phyloP scores from a whole-genome alignment of 2,113 vertebrate genomes.

The Cinclus mexicanus region DNA sequence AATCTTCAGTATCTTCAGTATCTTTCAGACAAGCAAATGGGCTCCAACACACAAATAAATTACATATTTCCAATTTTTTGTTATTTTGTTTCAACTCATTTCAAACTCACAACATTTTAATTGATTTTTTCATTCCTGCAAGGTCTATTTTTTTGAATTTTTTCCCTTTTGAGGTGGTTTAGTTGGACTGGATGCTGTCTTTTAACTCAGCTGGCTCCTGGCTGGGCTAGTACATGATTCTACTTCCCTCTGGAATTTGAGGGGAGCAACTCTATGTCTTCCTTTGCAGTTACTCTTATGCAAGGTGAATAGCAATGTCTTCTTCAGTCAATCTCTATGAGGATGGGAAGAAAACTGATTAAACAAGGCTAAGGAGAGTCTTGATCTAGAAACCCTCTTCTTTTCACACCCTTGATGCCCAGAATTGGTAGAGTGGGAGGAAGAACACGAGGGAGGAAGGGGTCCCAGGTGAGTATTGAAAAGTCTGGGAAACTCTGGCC shows the following conservation, averaged over 20 bases:
- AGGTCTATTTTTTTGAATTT: background rate
- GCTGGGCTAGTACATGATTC: background rate
- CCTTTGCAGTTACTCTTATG: background rate
- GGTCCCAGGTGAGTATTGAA: background rate
- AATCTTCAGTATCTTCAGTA: background rate
- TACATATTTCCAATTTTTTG: background rate
- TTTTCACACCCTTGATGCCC: rapidly evolving
- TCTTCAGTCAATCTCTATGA: background rate
- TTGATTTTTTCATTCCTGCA: background rate
- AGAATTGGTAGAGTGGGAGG: background rate
- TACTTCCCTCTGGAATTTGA: background rate
- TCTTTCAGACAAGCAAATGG: background rate
- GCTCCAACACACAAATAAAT: background rate
- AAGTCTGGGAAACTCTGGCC: background rate
- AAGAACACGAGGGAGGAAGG: rapidly evolving
- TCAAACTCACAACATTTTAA: background rate
- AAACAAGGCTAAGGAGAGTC: background rate
- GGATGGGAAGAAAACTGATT: background rate
- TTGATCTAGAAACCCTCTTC: background rate
- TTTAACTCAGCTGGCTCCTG: background rate
- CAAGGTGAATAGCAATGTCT: background rate
- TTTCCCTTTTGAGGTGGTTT: background rate
- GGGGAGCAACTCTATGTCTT: background rate
- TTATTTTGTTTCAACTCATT: background rate
- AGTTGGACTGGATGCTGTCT: background rate